Base-by-base conservation (phyloP, 2,113 vertebrate species). In the Numida meleagris region DNA sequence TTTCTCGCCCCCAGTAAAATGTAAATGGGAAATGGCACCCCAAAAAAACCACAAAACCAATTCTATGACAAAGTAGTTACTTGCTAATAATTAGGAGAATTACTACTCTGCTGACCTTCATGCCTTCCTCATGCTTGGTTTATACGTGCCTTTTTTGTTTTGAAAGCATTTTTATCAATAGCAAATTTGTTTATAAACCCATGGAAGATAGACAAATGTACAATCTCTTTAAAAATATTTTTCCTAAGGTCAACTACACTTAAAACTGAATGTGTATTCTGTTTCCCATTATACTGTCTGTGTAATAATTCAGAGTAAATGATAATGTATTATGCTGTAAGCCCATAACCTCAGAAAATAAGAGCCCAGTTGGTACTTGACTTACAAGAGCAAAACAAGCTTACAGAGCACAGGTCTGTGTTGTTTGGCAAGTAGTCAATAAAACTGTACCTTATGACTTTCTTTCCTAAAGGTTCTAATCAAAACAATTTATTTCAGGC, bases 381-480 rank as follows among this genome's bases (percentile, higher is more conserved):
- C 97, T 97, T 98, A 97, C 96, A 98, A 76, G 95, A 97, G 85
- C 93, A 94, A 97, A 98, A 97, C 97, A 96, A 98, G 97, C 97
- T 97, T 95, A 95, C 73, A 70, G 96, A 97, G 94, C 96, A 97
- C 51, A 90, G 95, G 96, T 96, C 96, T 97, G 79, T 93, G 94
- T 93, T 97, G 95, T 94, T 97, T 98, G 97, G 97, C 98, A 98
- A 98, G 96, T 95, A 97, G 97, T 98, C 98, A 97, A 98, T 98
- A 98, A 97, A 98, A 97, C 94, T 93, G 95, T 97, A 96, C 96
- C 97, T 98, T 98, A 97, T 97, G 98, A 98, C 97, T 98, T 97
- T 98, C 96, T 98, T 96, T 98, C 97, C 97, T 98, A 98, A 98
- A 98, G 97, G 97, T 98, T 98, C 97, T 98, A 98, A 98, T 98